These are phyloP conservation scores for Petrocephalus zakoni DNA, from an alignment of 2,113 vertebrate genomes.

Conservation along the genomic window DNA sequence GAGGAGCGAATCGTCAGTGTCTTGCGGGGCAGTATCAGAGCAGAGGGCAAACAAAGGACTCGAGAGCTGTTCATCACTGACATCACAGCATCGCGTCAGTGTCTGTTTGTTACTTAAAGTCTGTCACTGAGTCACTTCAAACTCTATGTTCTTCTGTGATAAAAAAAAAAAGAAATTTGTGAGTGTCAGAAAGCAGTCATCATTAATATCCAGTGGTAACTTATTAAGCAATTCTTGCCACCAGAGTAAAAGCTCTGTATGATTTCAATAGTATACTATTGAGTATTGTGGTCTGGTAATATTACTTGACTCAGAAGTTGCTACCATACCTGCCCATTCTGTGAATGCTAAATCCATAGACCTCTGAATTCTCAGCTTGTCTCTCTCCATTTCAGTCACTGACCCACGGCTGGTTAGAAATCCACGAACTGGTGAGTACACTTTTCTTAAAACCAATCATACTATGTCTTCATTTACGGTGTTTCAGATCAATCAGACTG, in stretches of 20 bases:
- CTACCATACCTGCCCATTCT: neutral
- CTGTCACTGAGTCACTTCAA: neutral
- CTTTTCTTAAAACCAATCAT: constrained; percentile 55
- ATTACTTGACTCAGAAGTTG: neutral
- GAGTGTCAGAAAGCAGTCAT: neutral
- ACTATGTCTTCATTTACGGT: constrained; percentile 52
- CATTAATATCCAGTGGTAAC: neutral
- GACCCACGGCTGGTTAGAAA: constrained; percentile 61
- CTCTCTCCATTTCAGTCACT: constrained; percentile 43
- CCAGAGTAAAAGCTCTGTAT: neutral
- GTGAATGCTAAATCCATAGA: neutral
- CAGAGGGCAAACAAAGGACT: neutral
- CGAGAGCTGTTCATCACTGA: constrained; percentile 34
- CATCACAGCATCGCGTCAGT: constrained; percentile 56
- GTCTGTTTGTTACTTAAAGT: constrained; percentile 35
- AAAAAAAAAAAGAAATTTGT: neutral
- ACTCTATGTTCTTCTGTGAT: neutral
- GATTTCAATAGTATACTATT: neutral
- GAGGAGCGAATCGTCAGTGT: constrained; percentile 48
- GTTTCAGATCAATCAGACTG: neutral
- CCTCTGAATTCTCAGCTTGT: neutral
- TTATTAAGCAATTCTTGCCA: neutral
- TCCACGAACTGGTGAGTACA: constrained; percentile 59
- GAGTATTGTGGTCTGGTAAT: neutral
- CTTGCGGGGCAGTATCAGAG: constrained; percentile 36